Conservation (phyloP, 2,888 invertebrate species). For the Epinotia bilunana region DNA sequence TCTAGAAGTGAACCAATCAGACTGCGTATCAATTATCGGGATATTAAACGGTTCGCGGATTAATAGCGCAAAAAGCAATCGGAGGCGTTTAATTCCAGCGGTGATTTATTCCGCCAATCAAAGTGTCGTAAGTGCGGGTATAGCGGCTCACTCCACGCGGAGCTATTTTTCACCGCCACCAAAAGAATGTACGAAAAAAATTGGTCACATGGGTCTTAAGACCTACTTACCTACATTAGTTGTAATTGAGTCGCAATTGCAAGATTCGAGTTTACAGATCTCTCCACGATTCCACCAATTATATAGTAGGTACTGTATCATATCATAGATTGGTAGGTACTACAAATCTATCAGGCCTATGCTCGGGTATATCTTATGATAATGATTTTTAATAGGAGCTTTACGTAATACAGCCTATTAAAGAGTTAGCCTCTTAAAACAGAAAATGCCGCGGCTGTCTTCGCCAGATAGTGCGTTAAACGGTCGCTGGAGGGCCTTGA, state of each 20-base stretch:
- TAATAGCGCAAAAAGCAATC: conserved; percentile 37
- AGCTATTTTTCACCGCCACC: conserved; percentile 21
- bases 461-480: conserved; percentile 8
- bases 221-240: not conserved
- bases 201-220: not conserved
- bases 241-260: no score
- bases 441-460: not conserved
- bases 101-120: conserved; percentile 42
- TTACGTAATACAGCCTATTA: no score
- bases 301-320: no score
- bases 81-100: conserved; percentile 17
- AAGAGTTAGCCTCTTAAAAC: no score
- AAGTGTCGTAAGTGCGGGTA: conserved; percentile 28
- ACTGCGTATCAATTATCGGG: conserved; percentile 9
- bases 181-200: not conserved
- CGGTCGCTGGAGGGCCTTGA: not conserved
- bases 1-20: not conserved
- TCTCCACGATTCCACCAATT: no score
- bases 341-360: no score
- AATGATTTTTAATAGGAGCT: no score
- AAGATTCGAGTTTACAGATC: no score
- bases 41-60: conserved; percentile 21
- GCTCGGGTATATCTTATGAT: no score
- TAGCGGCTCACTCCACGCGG: not conserved
- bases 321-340: no score